phyloP scores from a whole-genome alignment of 2,113 vertebrate genomes.

The Numenius arquata region DNA sequence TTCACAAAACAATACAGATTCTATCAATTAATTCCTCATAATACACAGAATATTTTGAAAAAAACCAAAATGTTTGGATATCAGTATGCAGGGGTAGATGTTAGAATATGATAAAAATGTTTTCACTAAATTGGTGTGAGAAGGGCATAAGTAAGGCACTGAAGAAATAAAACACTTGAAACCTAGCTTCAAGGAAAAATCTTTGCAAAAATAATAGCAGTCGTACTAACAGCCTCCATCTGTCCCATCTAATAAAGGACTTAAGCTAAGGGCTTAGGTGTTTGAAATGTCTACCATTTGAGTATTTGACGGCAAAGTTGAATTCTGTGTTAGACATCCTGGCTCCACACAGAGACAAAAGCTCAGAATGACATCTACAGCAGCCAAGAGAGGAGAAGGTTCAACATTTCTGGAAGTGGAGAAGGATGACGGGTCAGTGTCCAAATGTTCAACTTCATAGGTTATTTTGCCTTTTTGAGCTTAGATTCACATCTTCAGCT shows the following conservation, averaged over 20 bases:
- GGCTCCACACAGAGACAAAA: background rate
- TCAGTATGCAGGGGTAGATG: background rate
- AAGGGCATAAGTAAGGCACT: rapidly evolving
- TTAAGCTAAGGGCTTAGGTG: background rate
- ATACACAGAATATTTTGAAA: background rate
- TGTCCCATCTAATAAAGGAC: background rate
- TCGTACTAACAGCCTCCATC: background rate
- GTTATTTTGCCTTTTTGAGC: background rate
- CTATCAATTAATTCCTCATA: background rate
- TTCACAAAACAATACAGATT: background rate
- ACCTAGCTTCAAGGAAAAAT: background rate
- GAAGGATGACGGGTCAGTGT: background rate
- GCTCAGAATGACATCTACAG: background rate
- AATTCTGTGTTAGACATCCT: background rate
- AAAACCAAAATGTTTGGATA: background rate
- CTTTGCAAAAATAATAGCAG: background rate
- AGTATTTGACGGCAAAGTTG: background rate
- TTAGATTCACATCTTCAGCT: background rate
- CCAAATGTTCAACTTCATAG: background rate
- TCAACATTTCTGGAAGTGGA: background rate
- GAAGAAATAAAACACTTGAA: background rate
- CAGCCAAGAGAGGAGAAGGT: background rate
- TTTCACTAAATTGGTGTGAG: background rate
- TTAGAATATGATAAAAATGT: background rate
- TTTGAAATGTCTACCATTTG: background rate